Percentiles rank a stretch among this genome's conserved stretches.
Evolutionary conservation across 1,140 invertebrate genomes (phyloP).

Genomic region (Nasonia vitripennis): DNA sequence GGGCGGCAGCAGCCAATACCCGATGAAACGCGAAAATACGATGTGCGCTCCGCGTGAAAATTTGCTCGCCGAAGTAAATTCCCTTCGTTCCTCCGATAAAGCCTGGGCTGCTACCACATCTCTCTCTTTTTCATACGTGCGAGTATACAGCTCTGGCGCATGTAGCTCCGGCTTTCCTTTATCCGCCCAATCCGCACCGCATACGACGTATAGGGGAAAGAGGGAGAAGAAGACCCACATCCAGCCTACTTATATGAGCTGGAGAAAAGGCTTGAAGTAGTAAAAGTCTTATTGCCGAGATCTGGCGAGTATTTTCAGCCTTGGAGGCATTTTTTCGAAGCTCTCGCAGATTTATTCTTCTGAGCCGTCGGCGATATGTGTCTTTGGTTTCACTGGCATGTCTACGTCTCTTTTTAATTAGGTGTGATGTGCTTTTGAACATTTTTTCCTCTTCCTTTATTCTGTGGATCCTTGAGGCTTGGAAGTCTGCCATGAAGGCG

Average conservation of each 20-base stretch:
- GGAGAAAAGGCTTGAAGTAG: conserved; percentile 17
- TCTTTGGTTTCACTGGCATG: too few relatives aligned
- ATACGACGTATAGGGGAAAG: neutral
- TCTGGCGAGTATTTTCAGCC: conserved; percentile 2
- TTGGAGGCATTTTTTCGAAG: neutral
- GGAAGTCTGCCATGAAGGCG: neutral
- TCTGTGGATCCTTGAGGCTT: neutral
- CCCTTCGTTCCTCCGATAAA: conserved; percentile 8
- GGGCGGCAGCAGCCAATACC: neutral
- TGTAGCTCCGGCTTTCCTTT: neutral
- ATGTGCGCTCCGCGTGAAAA: conserved; percentile 31
- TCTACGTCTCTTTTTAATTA: too few relatives aligned
- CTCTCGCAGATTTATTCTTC: neutral
- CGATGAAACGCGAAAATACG: conserved; percentile 37
- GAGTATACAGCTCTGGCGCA: neutral
- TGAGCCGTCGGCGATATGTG: too few relatives aligned
- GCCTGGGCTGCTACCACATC: neutral
- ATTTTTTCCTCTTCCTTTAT: neutral
- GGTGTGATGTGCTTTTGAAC: too few relatives aligned
- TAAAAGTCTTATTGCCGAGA: conserved; percentile 27
- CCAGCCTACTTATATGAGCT: conserved; percentile 13
- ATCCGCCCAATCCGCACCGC: neutral
- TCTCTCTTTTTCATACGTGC: neutral
- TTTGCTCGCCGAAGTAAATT: conserved; percentile 11
- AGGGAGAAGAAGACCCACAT: too few relatives aligned